Base-by-base conservation (phyloP, 2,888 invertebrate species). In the Xiphydria camelus region DNA sequence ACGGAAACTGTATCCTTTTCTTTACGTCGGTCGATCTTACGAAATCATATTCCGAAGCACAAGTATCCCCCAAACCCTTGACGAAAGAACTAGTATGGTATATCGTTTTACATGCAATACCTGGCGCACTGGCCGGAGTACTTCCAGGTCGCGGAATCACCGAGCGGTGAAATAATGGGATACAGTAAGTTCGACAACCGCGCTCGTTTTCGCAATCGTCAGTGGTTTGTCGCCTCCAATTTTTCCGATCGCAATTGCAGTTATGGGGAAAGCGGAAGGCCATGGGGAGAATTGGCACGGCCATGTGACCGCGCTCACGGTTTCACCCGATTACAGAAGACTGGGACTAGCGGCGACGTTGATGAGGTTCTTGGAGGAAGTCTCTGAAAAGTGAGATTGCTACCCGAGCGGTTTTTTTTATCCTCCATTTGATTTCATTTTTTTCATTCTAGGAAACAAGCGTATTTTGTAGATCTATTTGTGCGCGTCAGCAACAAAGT, bases 261-360 rank as follows among this genome's bases (percentile, higher is more conserved):
- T 99, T 41, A 98, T 99, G 97, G 98, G 98, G 23, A 99, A 99
- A 79, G 92, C 96, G 0, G 99, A 99, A 79, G 99, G 99, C 0
- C 86, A 86, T 58, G 88, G 89, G 38, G 94, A 96, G 60, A 90
- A 94, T 70, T 99, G 96, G 96, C 99, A 99, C 80, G 99, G 99
- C 1, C 99, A 99, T 79, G 98, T 99, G 6, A 99, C 99, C 31
- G 98, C 98, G 2, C 79, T 99, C 23, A 96, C 96, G 4, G 96
- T 99, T 2, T 92, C 96, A 3, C 94, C 96, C 1, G 91, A 94
- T 68, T 98, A 91, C 68, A 82, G 99, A 64, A 82, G 98, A 56
- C 77, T 97, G 7, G 96, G 96, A 2, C 79, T 99, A 40, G 98
- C 97, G 25, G 94, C 89, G 4, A 88, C 89, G 40, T 80, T 99